Evolutionary conservation across 2,113 vertebrate genomes (phyloP).

Genomic region (Axis porcinus): DNA sequence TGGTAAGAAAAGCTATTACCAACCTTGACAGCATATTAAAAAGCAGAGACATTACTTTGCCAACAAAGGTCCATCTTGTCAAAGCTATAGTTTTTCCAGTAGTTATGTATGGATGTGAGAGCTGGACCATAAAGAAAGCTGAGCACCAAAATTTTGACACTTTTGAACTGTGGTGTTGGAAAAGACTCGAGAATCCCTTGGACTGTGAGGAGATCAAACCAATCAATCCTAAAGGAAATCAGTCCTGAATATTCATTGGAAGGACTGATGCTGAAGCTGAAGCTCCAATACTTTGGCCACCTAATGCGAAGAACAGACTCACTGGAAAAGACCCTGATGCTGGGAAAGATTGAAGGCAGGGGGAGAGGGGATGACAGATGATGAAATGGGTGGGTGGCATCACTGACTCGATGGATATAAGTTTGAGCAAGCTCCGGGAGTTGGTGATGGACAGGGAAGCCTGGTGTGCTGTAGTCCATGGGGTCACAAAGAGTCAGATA

Average conservation of each 20-base stretch:
- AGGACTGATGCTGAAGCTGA: not conserved
- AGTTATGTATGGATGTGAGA: not conserved
- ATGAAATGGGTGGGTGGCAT: not conserved
- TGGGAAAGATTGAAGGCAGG: not conserved
- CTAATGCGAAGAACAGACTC: not conserved
- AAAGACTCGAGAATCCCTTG: not conserved
- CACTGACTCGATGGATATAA: not conserved
- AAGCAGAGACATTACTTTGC: not conserved
- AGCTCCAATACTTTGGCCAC: not conserved
- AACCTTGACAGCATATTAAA: not conserved
- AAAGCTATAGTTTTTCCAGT: not conserved
- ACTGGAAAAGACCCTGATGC: not conserved
- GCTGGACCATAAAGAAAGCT: not conserved
- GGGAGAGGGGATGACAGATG: not conserved
- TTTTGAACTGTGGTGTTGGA: not conserved
- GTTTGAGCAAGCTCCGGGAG: not conserved
- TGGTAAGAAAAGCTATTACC: not conserved
- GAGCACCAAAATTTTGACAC: not conserved
- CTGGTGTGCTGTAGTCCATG: not conserved
- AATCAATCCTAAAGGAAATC: not conserved
- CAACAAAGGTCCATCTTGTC: not conserved
- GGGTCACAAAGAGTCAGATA: not conserved
- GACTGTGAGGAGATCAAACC: rapidly evolving
- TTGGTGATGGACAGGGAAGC: not conserved
- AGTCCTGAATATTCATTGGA: not conserved